Evolutionary conservation across 2,113 vertebrate genomes (phyloP), one percentile per base, ranked within the genome.

Genomic region (Thoracochromis brauschi): DNA sequence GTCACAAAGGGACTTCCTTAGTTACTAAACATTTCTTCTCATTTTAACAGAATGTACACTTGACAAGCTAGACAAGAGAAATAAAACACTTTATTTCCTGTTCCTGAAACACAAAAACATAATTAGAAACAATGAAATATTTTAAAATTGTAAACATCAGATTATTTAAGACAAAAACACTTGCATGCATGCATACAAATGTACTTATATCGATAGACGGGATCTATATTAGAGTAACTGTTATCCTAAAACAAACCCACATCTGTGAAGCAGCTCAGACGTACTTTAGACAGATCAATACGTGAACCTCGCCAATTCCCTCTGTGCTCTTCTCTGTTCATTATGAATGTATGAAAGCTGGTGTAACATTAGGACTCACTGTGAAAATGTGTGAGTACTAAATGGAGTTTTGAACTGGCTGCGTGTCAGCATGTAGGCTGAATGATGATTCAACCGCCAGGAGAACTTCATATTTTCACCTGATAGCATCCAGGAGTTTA

Each of bases 321-420:
- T 78, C 26, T 49, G 26, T 12, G 71, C 42, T 78, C 1, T 24
- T 29, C 31, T 81, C 47, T 83, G 6, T 49, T 87, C 55, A 83
- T 86, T 80, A 85, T 49, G 47, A 87, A 90, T 85, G 83, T 29
- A 84, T 87, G 75, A 80, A 88, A 80, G 29, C 55, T n/a, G 26
- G 42, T 31, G 35, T 9, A 79, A 65, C 45, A 45, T 54, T 51
- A 16, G 60, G 19, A 54, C 26, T 47, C 33, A 31, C 21, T 29
- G 24, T 63, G 17, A 80, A 83, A 54, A 63, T 49, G 53, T 24
- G 33, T 84, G 38, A 89, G 87, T 49, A 54, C 38, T 29, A 33
- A 86, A 83, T 83, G n/a, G 24, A 21, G 38, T 54, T 88, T 51
- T 80, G 19, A 85, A 55, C 47, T 33, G 71, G 71, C 60, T 45